phyloP scores from a whole-genome alignment of 2,888 invertebrate genomes.

The Trichopria drosophilae region DNA sequence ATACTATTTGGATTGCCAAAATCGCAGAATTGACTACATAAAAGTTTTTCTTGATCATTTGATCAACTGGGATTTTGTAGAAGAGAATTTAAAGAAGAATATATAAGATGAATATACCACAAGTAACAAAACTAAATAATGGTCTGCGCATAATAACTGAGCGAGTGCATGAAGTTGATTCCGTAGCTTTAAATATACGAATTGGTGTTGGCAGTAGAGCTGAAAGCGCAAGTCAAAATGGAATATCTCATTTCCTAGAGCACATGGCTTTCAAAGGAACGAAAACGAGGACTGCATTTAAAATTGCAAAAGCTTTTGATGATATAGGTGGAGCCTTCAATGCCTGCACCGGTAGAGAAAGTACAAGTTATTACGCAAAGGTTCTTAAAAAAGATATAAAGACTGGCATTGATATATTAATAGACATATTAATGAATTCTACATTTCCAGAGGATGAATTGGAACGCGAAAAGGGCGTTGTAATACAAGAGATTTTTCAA shows the following conservation, averaged over 20 bases:
- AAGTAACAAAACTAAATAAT: conserved; percentile 17
- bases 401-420: conserved; percentile 18
- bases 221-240: conserved; percentile 16
- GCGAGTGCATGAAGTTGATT: conserved; percentile 11
- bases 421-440: conserved; percentile 24
- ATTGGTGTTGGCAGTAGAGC: conserved; percentile 11
- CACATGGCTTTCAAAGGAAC: conserved; percentile 29
- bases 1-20: conserved; percentile 20
- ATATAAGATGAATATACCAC: conserved; percentile 15
- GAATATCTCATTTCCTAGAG: conserved; percentile 26
- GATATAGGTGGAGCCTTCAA: conserved; percentile 23
- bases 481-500: conserved; percentile 23
- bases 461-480: conserved; percentile 16
- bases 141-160: conserved; percentile 16
- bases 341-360: conserved; percentile 19
- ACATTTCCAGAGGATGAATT: conserved; percentile 22
- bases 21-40: conserved; percentile 16
- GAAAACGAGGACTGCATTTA: conserved; percentile 19
- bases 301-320: conserved; percentile 24
- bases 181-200: conserved; percentile 12
- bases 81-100: conserved; percentile 17
- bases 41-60: conserved; percentile 18
- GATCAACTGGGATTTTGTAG: conserved; percentile 20
- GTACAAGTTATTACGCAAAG: conserved; percentile 19
- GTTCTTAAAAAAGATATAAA: conserved; percentile 20